A percentile compares a stretch with the other conserved stretches of the same genome.
phyloP scores from a whole-genome alignment of 2,888 invertebrate genomes.

The Chironomus tentans region DNA sequence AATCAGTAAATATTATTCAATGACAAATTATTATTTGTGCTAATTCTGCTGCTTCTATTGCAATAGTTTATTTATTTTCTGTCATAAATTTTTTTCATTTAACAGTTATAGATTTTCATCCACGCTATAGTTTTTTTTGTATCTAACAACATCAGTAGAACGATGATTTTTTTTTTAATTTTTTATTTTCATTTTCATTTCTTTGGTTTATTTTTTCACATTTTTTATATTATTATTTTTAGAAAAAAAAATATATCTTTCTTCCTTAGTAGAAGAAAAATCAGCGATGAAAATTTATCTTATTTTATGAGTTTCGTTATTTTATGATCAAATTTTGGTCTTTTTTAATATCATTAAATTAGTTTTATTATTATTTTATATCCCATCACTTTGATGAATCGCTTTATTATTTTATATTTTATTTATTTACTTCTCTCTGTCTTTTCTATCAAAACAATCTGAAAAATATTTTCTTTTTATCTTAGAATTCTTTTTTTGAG shows the following conservation, averaged over 20 bases:
- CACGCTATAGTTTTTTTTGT: neutral
- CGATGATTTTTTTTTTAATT: constrained; percentile 14
- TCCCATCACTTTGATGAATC: neutral
- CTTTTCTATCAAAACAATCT: no score
- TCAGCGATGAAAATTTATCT: neutral
- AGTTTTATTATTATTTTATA: neutral
- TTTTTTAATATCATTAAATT: neutral
- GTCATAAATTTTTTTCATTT: neutral
- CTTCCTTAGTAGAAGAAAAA: neutral
- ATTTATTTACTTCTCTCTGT: neutral
- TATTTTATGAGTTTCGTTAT: neutral
- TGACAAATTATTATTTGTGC: neutral
- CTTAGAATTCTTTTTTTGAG: no score
- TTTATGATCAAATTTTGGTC: neutral
- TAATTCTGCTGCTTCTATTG: neutral
- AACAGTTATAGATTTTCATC: neutral
- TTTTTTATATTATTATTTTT: constrained; percentile 23
- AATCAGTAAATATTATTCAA: no score
- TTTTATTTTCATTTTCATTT: constrained; percentile 11
- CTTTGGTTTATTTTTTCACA: constrained; percentile 26
- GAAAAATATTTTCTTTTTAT: no score
- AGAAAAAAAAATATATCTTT: neutral
- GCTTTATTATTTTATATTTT: neutral
- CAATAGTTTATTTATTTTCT: constrained; percentile 5
- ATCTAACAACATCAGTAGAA: constrained; percentile 12